Conservation (phyloP, 2,888 invertebrate species). For the Archaeoteleia sp. region DNA sequence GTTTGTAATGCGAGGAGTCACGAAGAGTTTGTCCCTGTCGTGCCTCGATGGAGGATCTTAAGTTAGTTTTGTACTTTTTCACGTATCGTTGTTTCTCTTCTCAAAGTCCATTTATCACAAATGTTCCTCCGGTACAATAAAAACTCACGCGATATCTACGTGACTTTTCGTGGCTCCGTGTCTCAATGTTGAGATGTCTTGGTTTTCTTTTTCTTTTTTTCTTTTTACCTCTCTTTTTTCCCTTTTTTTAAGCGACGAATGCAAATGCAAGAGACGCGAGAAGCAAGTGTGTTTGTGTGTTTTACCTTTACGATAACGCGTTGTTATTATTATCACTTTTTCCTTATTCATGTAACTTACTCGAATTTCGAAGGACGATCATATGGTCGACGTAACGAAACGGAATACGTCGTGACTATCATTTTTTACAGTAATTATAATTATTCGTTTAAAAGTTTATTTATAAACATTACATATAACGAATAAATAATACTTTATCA, state of each 20-base stretch:
- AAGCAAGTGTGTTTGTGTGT: background rate
- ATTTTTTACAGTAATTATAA: conserved; percentile 42
- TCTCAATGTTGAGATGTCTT: background rate
- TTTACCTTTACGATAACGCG: conserved; percentile 1
- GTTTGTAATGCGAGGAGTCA: background rate
- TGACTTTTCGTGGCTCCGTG: background rate
- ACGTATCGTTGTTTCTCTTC: conserved; percentile 24
- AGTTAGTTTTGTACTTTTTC: conserved; percentile 46
- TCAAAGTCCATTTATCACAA: background rate
- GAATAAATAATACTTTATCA: conserved; percentile 48
- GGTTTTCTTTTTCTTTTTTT: no score
- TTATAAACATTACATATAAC: conserved; percentile 46
- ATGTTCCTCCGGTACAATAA: background rate
- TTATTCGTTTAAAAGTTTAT: conserved; percentile 48
- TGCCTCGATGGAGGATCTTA: conserved; percentile 22
- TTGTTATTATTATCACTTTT: background rate
- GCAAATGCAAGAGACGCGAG: background rate
- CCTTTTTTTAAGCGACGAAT: background rate
- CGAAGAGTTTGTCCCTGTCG: background rate
- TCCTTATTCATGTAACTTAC: conserved; percentile 13
- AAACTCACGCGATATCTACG: background rate
- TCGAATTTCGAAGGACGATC: background rate
- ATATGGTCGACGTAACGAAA: background rate
- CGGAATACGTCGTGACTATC: conserved; percentile 37
- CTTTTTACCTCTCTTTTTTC: background rate